phyloP scores from a whole-genome alignment of 2,113 vertebrate genomes.

The Scortum barcoo region DNA sequence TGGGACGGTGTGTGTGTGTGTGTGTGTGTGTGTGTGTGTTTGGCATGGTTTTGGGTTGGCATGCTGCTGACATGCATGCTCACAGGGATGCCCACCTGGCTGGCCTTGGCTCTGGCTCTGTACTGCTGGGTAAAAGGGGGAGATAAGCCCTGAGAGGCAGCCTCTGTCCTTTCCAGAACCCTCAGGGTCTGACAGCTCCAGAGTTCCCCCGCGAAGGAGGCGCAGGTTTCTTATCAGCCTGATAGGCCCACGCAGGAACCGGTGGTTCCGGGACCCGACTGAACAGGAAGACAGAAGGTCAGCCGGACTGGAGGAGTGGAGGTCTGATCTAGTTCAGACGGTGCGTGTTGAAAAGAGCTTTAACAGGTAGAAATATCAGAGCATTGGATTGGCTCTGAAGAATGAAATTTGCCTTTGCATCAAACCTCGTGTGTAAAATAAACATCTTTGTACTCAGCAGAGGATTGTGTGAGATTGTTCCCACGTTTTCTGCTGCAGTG shows the following conservation, averaged over 20 bases:
- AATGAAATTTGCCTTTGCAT: neutral
- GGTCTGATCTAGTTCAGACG: conserved; percentile 17
- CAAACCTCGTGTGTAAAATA: neutral
- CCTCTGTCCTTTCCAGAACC: conserved; percentile 58
- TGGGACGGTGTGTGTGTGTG: neutral
- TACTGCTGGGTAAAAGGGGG: conserved; percentile 43
- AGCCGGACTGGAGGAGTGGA: conserved; percentile 20
- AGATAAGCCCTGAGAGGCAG: conserved; percentile 77
- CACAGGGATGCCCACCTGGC: conserved; percentile 72
- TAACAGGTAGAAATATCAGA: neutral
- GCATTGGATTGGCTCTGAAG: neutral
- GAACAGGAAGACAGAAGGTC: conserved; percentile 60
- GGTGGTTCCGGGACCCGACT: conserved; percentile 52
- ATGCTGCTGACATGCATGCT: conserved; percentile 45
- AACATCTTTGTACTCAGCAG: neutral
- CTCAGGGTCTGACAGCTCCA: conserved; percentile 38
- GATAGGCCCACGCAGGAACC: conserved; percentile 76
- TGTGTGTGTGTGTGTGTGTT: conserved; percentile 7
- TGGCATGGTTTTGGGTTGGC: conserved; percentile 63
- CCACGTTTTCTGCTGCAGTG: neutral
- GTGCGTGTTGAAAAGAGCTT: neutral
- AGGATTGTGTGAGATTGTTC: neutral
- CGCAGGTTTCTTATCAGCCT: conserved; percentile 63
- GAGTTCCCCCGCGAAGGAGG: conserved; percentile 62
- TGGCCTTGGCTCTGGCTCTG: conserved; percentile 63